A percentile compares a stretch with the other conserved stretches of the same genome.
These are phyloP conservation scores for Hypercompe scribonia DNA, from an alignment of 2,888 invertebrate species.

Conservation along the genomic window DNA sequence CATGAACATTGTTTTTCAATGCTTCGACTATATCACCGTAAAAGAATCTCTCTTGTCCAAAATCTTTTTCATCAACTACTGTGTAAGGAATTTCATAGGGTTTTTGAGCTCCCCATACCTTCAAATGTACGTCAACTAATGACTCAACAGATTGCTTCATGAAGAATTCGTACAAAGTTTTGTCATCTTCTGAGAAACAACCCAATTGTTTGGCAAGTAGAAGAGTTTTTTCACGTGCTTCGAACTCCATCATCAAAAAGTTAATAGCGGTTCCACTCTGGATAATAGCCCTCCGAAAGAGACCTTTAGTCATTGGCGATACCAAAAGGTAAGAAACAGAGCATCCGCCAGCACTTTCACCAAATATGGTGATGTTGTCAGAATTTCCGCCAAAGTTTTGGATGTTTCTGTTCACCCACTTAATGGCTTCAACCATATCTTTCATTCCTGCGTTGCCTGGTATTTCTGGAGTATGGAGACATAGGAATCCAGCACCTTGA, in stretches of 20 bases:
- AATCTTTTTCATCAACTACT: constrained; percentile 63
- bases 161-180: constrained; percentile 67
- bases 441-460: constrained; percentile 82
- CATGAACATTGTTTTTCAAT: constrained; percentile 67
- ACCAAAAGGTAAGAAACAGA: constrained; percentile 69
- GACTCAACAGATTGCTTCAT: constrained; percentile 59
- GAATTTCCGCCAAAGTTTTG: constrained; percentile 74
- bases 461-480: constrained; percentile 71
- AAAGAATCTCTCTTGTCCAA: constrained; percentile 65
- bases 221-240: constrained; percentile 81
- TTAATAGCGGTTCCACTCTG: constrained; percentile 90
- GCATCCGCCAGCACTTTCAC: constrained; percentile 77
- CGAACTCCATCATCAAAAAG: constrained; percentile 78
- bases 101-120: constrained; percentile 50
- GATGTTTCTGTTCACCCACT: constrained; percentile 76
- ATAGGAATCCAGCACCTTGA: constrained; percentile 73
- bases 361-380: constrained; percentile 77
- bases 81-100: constrained; percentile 52
- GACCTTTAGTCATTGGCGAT: constrained; percentile 77
- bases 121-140: constrained; percentile 51
- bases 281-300: constrained; percentile 85
- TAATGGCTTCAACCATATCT: constrained; percentile 77
- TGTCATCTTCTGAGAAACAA: constrained; percentile 62
- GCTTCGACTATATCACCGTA: constrained; percentile 64
- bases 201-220: constrained; percentile 64